Evolutionary conservation across 2,888 invertebrate species (phyloP).

Genomic region (Atrina japonica): DNA sequence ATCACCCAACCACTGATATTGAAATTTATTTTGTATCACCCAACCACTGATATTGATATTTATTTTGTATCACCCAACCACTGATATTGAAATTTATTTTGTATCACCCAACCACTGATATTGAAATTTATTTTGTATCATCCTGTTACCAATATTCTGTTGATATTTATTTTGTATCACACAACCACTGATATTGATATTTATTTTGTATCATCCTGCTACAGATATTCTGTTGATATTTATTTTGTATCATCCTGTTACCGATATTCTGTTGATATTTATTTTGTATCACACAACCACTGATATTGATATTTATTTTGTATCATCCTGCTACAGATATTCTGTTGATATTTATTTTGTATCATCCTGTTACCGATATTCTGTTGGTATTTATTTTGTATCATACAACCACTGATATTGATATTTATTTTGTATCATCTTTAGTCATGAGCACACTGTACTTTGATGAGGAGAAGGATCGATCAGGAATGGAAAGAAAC

Average conservation of each 20-base stretch:
- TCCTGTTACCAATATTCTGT: too few species aligned
- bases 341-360: background rate
- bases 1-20: too few species aligned
- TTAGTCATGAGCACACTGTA: constrained; percentile 75
- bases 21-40: too few species aligned
- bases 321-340: background rate
- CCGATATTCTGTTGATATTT: too few species aligned
- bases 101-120: too few species aligned
- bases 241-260: background rate
- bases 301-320: background rate
- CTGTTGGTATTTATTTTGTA: background rate
- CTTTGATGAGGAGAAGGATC: constrained; percentile 76
- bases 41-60: too few species aligned
- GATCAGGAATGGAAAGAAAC: constrained; percentile 66
- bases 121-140: too few species aligned
- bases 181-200: background rate
- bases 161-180: background rate
- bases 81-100: too few species aligned
- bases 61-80: too few species aligned
- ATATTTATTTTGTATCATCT: constrained; percentile 25
- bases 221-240: background rate
- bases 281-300: too few species aligned
- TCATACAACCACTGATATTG: background rate
- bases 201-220: constrained; percentile 28
- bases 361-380: constrained; percentile 32